These are phyloP conservation scores for Cerastis leucographa DNA, from an alignment of 2,888 invertebrate genomes.

Conservation along the genomic window DNA sequence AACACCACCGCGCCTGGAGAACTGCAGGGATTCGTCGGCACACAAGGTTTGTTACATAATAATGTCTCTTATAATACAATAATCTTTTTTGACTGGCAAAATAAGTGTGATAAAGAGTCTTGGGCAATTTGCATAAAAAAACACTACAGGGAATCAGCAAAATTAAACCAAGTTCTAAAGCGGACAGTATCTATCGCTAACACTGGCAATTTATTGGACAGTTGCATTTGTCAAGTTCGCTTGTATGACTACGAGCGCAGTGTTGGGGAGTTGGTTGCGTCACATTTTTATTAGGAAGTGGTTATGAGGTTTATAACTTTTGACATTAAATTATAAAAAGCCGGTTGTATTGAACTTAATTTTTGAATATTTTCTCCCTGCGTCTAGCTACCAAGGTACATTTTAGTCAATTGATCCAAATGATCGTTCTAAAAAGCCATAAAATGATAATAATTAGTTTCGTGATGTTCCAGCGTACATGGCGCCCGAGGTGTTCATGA, in stretches of 20 bases:
- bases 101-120: neutral
- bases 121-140: neutral
- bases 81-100: neutral
- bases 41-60: constrained; percentile 92
- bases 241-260: neutral
- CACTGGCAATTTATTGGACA: neutral
- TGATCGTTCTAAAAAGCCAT: neutral
- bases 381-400: neutral
- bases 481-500: constrained; percentile 98
- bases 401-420: neutral
- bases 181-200: neutral
- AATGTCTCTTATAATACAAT: too few relatives aligned
- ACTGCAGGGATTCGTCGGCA: constrained; percentile 97
- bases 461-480: constrained; percentile 94
- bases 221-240: neutral
- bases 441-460: neutral
- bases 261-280: too few relatives aligned
- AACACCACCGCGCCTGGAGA: constrained; percentile 97
- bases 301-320: neutral
- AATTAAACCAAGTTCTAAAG: neutral
- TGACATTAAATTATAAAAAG: neutral
- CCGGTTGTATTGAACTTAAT: neutral
- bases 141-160: neutral
- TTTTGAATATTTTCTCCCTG: neutral
- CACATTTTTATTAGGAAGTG: neutral